Evolutionary conservation across 2,888 invertebrate genomes (phyloP), one percentile per base, ranked within the genome.

Genomic region (Tridacna crocea): DNA sequence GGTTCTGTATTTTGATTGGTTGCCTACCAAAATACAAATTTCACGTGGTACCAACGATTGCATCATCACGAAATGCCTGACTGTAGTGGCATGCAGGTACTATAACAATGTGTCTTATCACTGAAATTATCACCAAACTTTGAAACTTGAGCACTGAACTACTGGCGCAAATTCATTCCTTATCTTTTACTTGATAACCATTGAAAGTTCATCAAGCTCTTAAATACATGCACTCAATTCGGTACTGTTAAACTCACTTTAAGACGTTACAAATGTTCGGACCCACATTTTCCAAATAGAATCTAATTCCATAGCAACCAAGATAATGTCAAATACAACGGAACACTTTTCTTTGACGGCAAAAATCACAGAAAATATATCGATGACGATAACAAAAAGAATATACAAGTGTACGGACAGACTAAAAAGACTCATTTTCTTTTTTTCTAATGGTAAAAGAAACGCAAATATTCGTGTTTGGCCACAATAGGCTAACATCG

Each of bases 41-140:
- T 80, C 84, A 84, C 84, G 80, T 84, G 84, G 36, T 76, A 61
- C 48, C 60, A 47, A 70, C 76, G 74, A 75, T 84, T 84, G 84
- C 84, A 84, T 84, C 84, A 84, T 73, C 84, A 72, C 70, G 47
- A 51, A 24, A 22, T n/a, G 72, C 22, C 22, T 19, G 13, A 51
- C 51, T 72, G 17, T 12, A 73, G n/a, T 3, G 3, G n/a, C 12
- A 19, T 22, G 58, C 17, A 24, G n/a, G 10, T 19, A 36, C 11
- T 26, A 0, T 36, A 22, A 27, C 73, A 36, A 22, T 26, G 26
- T 19, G 17, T 17, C 22, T 8, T 60, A 27, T 24, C 70, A 11
- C n/a, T n/a, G 26, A 48, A 22, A 19, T n/a, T 61, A 61, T 61
- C 61, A 4, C 24, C 24, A 61, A 24, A 24, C 61, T 61, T 61